Evolutionary conservation across 2,797 vertebrate species (phyloP).

Genomic region (Melanotaenia trifasciata): DNA sequence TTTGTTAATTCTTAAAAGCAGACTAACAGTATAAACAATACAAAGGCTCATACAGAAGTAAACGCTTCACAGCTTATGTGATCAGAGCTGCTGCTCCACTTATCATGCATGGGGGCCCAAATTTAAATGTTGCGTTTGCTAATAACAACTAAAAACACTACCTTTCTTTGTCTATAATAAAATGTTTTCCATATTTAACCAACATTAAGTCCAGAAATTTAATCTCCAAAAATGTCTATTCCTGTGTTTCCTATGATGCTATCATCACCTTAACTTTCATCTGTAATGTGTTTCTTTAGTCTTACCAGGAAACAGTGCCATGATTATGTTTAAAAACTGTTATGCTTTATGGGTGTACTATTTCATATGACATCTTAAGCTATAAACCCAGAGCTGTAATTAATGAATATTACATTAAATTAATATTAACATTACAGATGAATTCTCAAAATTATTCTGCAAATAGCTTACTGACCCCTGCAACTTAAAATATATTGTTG

Average conservation of each 20-base stretch:
- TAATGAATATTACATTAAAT: neutral
- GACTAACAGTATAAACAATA: neutral
- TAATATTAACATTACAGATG: no score
- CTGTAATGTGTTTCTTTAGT: no score
- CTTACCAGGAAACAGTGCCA: no score
- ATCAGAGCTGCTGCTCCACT: neutral
- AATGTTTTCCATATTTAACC: no score
- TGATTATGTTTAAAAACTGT: no score
- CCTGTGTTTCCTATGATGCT: neutral
- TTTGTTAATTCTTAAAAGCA: neutral
- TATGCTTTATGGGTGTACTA: neutral
- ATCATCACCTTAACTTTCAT: no score
- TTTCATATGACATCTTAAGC: neutral
- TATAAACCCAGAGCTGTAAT: neutral
- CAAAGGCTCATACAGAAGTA: neutral
- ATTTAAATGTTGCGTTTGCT: neutral
- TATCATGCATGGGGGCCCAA: neutral
- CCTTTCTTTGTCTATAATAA: neutral
- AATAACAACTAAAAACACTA: neutral
- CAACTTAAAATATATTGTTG: constrained; percentile 23
- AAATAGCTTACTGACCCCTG: neutral
- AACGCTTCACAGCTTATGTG: neutral
- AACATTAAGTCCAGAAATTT: neutral
- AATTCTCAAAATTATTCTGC: constrained; percentile 3
- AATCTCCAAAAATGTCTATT: neutral